Evolutionary conservation across 2,797 vertebrate genomes (phyloP), one percentile per base, ranked within the genome.

Genomic region (Danio kyathit): DNA sequence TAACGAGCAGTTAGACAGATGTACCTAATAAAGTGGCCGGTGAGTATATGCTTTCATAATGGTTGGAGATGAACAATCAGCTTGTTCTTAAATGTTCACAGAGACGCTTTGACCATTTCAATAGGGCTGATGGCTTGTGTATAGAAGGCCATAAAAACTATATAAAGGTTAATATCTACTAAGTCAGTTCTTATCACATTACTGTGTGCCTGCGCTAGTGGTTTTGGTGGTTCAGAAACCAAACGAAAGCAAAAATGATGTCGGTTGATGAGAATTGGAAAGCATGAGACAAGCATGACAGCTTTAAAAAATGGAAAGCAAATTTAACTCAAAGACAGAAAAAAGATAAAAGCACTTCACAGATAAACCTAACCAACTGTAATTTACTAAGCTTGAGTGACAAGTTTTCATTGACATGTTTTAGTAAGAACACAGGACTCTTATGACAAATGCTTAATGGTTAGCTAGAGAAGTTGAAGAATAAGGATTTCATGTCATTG

Each of bases 401-500:
- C 46, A 49, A 3, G 44, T 51, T 79, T 52, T 13, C 48, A 63
- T 79, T 71, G 66, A 79, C 17, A 16, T 70, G 66, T 29, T 70
- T 79, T 51, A 61, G 70, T 69, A 61, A 51, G 38, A 71, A 21
- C 64, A 59, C 11, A 0, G 44, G 16, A 40, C 44, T 70, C 38
- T 63, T 71, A 79, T 79, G 76, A 63, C 46, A 79, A 63, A 79
- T 43, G 44, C 56, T 49, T 59, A 40, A 70, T 19, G 54, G 54
- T 61, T 70, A 79, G 29, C 66, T 19, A 41, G 43, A 49, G 65
- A 70, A 70, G 66, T 63, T 71, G 14, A 79, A 16, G 38, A 51
- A 79, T 79, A 79, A 79, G 44, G 76, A 79, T 79, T 79, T 71
- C 76, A 71, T 51, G 38, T 71, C 76, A 79, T 8, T 8, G 7